Evolutionary conservation across 1,140 invertebrate species (phyloP).

Genomic region (Trichogramma pretiosum): DNA sequence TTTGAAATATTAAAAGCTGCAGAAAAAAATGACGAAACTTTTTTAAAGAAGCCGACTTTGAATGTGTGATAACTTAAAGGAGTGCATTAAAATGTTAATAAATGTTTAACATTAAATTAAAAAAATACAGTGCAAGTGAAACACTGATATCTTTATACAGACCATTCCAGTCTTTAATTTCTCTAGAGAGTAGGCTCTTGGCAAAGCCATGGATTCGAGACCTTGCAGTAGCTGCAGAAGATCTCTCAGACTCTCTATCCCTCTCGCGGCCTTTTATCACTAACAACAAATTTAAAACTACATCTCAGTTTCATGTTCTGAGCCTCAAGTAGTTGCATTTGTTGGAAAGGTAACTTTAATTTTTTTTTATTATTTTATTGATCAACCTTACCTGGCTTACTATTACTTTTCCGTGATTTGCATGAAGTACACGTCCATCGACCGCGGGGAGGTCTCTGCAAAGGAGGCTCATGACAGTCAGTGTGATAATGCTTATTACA

Average conservation of each 20-base stretch:
- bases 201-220: constrained; percentile 49
- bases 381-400: constrained; percentile 28
- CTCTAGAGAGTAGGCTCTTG: constrained; percentile 47
- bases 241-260: constrained; percentile 42
- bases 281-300: constrained; percentile 30
- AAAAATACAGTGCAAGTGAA: constrained; percentile 4
- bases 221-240: constrained; percentile 47
- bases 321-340: background rate
- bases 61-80: too few relatives aligned
- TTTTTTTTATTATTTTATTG: constrained; percentile 2
- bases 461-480: constrained; percentile 52
- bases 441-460: constrained; percentile 50
- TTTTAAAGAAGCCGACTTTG: too few relatives aligned
- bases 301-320: background rate
- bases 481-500: constrained; percentile 51
- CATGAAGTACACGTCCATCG: constrained; percentile 54
- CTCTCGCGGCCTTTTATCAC: constrained; percentile 43
- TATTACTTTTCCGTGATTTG: constrained; percentile 34
- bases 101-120: background rate
- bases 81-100: background rate
- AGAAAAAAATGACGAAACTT: too few relatives aligned
- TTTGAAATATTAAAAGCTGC: too few relatives aligned
- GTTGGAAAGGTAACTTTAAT: background rate
- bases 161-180: constrained; percentile 43
- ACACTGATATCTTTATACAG: constrained; percentile 33